Conservation (phyloP, 1,140 invertebrate species). For the Eurosta solidaginis region DNA sequence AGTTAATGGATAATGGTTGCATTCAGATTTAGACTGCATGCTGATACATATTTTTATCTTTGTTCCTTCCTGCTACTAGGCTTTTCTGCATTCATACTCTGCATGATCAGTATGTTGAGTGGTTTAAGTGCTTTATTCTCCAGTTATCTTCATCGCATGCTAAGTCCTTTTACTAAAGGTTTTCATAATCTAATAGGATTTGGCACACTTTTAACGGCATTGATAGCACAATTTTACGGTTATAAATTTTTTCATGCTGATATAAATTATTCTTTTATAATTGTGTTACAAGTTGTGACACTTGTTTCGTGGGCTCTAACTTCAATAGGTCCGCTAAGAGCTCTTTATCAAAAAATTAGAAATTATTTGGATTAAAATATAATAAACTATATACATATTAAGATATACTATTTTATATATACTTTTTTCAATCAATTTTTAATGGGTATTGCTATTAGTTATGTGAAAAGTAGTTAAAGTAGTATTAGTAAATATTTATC, state of each 20-base stretch:
- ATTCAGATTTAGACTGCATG: not conserved
- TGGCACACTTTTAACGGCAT: conserved; percentile 46
- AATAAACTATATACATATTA: too few relatives aligned
- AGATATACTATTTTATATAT: too few relatives aligned
- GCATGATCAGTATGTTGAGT: conserved; percentile 48
- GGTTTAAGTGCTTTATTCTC: conserved; percentile 51
- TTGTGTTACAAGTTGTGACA: conserved; percentile 48
- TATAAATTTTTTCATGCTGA: conserved; percentile 46
- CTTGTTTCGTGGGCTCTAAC: conserved; percentile 45
- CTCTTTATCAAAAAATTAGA: conserved; percentile 42
- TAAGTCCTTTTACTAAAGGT: conserved; percentile 50
- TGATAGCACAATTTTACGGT: conserved; percentile 51
- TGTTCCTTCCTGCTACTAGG: conserved; percentile 43
- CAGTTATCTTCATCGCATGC: conserved; percentile 41
- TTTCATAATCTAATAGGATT: conserved; percentile 55
- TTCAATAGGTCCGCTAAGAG: conserved; percentile 49
- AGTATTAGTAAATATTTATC: too few relatives aligned
- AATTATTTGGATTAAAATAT: not conserved
- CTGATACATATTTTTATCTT: conserved; percentile 21
- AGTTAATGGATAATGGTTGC: conserved; percentile 30
- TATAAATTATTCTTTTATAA: conserved; percentile 40
- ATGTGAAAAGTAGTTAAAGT: too few relatives aligned
- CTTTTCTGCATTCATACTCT: conserved; percentile 42
- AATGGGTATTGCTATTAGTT: too few relatives aligned
- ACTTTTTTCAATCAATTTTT: too few relatives aligned